Percentiles rank a stretch among this genome's conserved stretches.
Evolutionary conservation across 92 coral and sea anemone species (phyloP).

Genomic region (Blastomussa wellsi): DNA sequence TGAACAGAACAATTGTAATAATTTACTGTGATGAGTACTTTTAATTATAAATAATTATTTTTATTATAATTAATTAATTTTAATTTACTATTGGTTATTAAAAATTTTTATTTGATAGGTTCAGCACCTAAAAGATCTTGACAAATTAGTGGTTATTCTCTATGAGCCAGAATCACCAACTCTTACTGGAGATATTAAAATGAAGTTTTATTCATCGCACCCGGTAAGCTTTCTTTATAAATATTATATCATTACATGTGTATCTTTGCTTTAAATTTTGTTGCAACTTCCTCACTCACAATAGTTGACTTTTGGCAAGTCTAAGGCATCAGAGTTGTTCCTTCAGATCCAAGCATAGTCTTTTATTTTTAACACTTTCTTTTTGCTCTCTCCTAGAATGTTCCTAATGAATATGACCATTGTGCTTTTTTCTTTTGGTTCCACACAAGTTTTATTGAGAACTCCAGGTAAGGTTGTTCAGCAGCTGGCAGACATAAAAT

Average conservation of each 20-base stretch:
- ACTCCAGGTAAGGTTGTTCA: slow-evolving; percentile 69
- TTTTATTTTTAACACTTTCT: not conserved
- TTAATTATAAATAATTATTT: too few relatives aligned
- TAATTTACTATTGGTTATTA: not conserved
- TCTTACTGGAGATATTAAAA: slow-evolving; percentile 89
- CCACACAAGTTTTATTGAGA: slow-evolving; percentile 90
- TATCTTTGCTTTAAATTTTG: too few relatives aligned
- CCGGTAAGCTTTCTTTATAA: slow-evolving; percentile 66
- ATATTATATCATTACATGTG: too few relatives aligned
- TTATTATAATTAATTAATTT: too few relatives aligned
- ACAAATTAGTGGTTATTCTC: slow-evolving; percentile 77
- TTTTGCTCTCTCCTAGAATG: slow-evolving; percentile 62
- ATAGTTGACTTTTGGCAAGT: too few relatives aligned
- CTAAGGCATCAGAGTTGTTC: too few relatives aligned
- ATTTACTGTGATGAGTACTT: too few relatives aligned
- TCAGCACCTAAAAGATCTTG: slow-evolving; percentile 74
- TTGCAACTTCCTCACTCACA: too few relatives aligned
- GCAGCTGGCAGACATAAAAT: not conserved
- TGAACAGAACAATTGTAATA: too few relatives aligned
- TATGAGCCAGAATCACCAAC: slow-evolving; percentile 74
- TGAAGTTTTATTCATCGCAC: slow-evolving; percentile 86
- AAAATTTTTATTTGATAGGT: slow-evolving; percentile 40
- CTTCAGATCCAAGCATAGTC: not conserved
- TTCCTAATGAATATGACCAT: slow-evolving; percentile 84
- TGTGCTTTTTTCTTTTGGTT: slow-evolving; percentile 99